Base-by-base conservation (phyloP, 2,113 vertebrate species). In the Oophaga pumilio region DNA sequence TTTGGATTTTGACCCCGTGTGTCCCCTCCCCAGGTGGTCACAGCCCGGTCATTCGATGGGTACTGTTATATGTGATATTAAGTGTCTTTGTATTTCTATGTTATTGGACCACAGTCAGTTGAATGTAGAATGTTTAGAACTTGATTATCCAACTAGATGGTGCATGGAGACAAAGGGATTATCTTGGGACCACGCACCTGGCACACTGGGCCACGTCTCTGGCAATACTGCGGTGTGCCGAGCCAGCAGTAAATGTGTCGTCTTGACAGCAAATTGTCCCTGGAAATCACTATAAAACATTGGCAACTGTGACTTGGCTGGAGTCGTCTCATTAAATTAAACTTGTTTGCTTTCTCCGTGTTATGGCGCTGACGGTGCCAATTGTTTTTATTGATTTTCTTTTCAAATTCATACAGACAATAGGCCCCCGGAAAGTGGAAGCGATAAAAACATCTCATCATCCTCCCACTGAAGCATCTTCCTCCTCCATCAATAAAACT, bases 241-340 rank as follows among this genome's bases (percentile, higher is more conserved):
- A 8, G 69, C 69, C 69, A 73, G 69, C 69, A 73, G 14, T 73
- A 73, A 73, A 73, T 73, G 69, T 28, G 69, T 73, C 69, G 69
- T 73, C 69, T 73, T 73, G 69, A 73, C 69, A 73, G 69, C 69
- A 73, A 73, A 73, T 73, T 73, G 69, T 73, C 69, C 69, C 69
- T 73, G 69, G 69, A 73, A 73, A 73, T 73, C 69, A 73, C 43
- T 49, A 43, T 73, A 73, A 73, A 73, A 73, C 69, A 73, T 73
- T 73, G 69, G 69, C 69, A 73, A 43, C 28, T 9, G 69, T 33
- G 69, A 73, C 69, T 73, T 73, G 69, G 69, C 69, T 33, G 28
- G 9, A 73, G 28, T 17, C 69, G 8, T 73, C 69, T 33, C 69
- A 73, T 73, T 43, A 73, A 73, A 73, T 73, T 33, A 73, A 73